Base-by-base conservation (phyloP, 2,113 vertebrate genomes). In the Electrona antarctica region DNA sequence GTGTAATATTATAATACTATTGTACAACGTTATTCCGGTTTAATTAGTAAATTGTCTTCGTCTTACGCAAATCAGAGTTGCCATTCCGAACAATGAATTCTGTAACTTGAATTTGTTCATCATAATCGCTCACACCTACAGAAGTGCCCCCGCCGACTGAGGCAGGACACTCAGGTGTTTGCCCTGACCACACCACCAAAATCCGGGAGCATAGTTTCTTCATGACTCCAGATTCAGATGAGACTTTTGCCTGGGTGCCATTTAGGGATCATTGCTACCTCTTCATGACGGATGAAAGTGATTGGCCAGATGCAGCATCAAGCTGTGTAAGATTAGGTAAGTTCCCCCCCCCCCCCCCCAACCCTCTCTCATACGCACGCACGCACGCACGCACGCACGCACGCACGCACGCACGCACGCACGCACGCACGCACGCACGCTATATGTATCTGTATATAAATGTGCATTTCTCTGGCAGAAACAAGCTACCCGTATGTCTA, bases 241-340 rank as follows among this genome's bases (percentile, higher is more conserved):
- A 91, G 83, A 48, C 83, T 77, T 21, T 21, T 0, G 73, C 91
- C 0, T 99, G 97, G 97, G 71, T 96, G 60, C 96, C 97, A 12
- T 98, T 90, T 74, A 92, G 89, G 49, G 89, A 90, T n/a, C 84
- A 96, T 51, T 99, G 97, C 69, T 99, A 98, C 77, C 88, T 94
- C 56, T 90, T 98, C 59, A 77, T 95, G 59, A 91, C 90, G 7
- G 90, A 94, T 0, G 85, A 86, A 58, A 88, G 88, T 2, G 92
- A 92, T 75, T 98, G 97, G 97, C 80, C 94, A 12, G 87, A 93
- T 14, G 95, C 97, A 3, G 94, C 94, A 10, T 90, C 94, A 69
- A 92, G 92, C 74, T 98, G 97, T 81, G 88, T 92, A 28, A 82
- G 92, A 47, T 84, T 94, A 62, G 95, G 97, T 97, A 79, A 84